Conservation (phyloP, 2,113 vertebrate genomes). For the Oplegnathus fasciatus region DNA sequence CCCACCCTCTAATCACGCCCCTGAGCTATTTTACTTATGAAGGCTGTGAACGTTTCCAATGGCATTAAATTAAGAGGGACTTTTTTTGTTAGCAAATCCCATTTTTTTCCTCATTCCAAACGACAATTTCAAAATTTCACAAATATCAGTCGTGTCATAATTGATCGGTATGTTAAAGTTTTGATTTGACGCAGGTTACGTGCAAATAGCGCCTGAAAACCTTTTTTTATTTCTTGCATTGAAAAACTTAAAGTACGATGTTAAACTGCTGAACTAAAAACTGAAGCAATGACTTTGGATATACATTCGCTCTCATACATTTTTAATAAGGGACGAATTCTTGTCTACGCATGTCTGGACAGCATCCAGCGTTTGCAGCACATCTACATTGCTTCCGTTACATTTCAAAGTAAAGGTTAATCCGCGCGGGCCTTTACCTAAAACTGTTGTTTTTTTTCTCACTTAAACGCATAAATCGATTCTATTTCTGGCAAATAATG, state of each 20-base stretch:
- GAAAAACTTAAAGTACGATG: neutral
- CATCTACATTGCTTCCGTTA: slow-evolving; percentile 2
- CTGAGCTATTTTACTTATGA: slow-evolving; percentile 65
- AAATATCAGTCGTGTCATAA: too few species aligned
- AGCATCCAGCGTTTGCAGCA: neutral
- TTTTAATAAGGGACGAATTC: slow-evolving; percentile 61
- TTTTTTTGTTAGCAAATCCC: neutral
- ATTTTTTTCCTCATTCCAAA: neutral
- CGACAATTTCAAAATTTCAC: neutral
- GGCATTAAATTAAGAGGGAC: slow-evolving; percentile 25
- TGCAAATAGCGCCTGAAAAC: neutral
- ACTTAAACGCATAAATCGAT: neutral
- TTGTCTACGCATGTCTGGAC: slow-evolving; percentile 54
- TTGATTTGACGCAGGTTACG: neutral
- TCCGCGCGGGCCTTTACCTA: neutral
- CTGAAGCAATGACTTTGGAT: slow-evolving; percentile 41
- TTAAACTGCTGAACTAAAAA: slow-evolving; percentile 17
- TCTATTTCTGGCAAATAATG: neutral
- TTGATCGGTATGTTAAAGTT: neutral
- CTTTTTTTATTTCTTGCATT: slow-evolving; percentile 11
- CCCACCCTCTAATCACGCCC: slow-evolving; percentile 67
- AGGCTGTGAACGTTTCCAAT: slow-evolving; percentile 43
- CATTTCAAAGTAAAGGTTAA: slow-evolving; percentile 53
- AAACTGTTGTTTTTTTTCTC: neutral
- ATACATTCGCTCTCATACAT: slow-evolving; percentile 55